These are phyloP conservation scores for Megalops cyprinoides DNA, from an alignment of 2,797 vertebrate genomes.

Conservation along the genomic window DNA sequence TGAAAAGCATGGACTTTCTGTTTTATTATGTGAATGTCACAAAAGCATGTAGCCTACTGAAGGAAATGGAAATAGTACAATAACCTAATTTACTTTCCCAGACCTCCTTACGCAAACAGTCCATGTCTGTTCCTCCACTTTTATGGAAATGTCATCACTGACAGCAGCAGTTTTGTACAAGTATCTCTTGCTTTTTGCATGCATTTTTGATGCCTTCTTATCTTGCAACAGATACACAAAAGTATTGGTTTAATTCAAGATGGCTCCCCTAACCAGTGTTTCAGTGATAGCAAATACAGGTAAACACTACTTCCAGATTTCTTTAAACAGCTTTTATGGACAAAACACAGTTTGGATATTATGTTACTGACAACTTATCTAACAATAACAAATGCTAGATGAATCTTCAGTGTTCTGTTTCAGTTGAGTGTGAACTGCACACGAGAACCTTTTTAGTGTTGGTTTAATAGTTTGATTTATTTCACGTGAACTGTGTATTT, in stretches of 20 bases:
- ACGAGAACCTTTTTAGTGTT: neutral
- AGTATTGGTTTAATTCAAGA: no score
- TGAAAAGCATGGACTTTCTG: neutral
- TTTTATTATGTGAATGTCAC: neutral
- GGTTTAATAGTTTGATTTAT: neutral
- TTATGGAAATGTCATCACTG: neutral
- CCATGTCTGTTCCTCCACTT: neutral
- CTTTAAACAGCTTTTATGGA: no score
- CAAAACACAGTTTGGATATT: no score
- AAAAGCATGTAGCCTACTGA: neutral
- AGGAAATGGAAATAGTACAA: neutral
- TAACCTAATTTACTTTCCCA: neutral
- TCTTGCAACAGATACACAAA: neutral
- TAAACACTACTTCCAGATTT: no score
- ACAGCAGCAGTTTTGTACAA: neutral
- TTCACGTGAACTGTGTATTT: neutral
- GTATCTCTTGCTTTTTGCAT: neutral
- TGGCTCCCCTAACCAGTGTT: no score
- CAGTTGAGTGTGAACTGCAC: no score
- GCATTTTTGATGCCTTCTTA: neutral
- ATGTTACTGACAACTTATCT: no score
- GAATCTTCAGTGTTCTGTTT: no score
- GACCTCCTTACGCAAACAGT: slow-evolving; percentile 13
- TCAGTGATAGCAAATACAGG: no score
- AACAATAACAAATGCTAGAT: no score